Evolutionary conservation across 2,888 invertebrate species (phyloP).

Genomic region (Petrophora chlorosata): DNA sequence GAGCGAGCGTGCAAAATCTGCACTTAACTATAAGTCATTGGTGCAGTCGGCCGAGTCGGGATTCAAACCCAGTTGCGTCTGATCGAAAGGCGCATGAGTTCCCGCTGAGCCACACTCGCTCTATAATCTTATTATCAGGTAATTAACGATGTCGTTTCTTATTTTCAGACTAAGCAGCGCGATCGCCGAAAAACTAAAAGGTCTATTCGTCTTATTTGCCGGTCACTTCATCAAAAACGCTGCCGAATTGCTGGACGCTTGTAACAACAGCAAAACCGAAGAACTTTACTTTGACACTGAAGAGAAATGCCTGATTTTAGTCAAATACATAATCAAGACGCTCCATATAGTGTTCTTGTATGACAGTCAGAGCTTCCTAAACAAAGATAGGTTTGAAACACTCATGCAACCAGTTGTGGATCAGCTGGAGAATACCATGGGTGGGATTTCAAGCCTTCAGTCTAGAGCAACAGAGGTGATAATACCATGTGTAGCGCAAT

Average conservation of each 20-base stretch:
- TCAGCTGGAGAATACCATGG: conserved; percentile 91
- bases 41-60: no score
- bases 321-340: conserved; percentile 89
- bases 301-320: conserved; percentile 84
- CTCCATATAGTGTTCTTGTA: conserved; percentile 91
- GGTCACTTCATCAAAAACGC: conserved; percentile 93
- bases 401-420: conserved; percentile 95
- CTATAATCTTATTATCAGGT: background rate
- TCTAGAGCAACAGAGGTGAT: conserved; percentile 84
- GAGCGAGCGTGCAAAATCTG: no score
- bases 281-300: conserved; percentile 79
- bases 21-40: no score
- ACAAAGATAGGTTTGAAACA: conserved; percentile 92
- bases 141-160: background rate
- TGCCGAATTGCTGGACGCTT: conserved; percentile 87
- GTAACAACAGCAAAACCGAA: conserved; percentile 85
- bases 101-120: background rate
- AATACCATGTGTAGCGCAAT: conserved; percentile 91
- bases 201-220: conserved; percentile 95
- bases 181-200: conserved; percentile 92
- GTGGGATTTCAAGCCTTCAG: conserved; percentile 85
- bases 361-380: conserved; percentile 93
- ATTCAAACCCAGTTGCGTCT: no score
- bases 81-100: background rate
- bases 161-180: conserved; percentile 86